Conservation (phyloP, 2,888 invertebrate genomes). For the Eupithecia tripunctaria region DNA sequence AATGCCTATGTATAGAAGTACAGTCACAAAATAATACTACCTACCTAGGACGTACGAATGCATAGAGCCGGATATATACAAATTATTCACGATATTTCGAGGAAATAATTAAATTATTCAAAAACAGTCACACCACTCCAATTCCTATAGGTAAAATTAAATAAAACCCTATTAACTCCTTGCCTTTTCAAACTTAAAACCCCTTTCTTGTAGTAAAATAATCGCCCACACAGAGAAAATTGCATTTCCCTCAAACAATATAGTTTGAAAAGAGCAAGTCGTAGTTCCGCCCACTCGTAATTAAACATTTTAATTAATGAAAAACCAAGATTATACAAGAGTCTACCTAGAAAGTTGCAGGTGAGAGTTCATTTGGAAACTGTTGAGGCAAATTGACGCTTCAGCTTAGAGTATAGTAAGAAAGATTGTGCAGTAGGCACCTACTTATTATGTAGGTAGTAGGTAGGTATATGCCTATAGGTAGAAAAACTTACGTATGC, state of each 20-base stretch:
- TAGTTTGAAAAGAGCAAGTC: conserved; percentile 10
- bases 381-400: background rate
- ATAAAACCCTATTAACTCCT: background rate
- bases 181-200: background rate
- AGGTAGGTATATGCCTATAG: too few species aligned
- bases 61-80: background rate
- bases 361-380: conserved; percentile 10
- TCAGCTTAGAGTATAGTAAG: background rate
- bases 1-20: too few species aligned
- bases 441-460: background rate
- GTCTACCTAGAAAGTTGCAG: background rate
- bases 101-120: background rate
- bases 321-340: conserved; percentile 7
- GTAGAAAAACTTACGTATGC: background rate
- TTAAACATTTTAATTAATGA: conserved; percentile 24
- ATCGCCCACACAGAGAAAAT: background rate
- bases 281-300: background rate
- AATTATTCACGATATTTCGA: too few species aligned
- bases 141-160: background rate
- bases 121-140: background rate
- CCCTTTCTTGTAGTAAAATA: background rate
- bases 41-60: background rate
- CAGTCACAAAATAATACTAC: too few species aligned
- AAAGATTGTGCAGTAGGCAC: background rate
- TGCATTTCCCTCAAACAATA: conserved; percentile 3